Conservation (phyloP, 2,888 invertebrate genomes). For the Reticulitermes lucifugus region DNA sequence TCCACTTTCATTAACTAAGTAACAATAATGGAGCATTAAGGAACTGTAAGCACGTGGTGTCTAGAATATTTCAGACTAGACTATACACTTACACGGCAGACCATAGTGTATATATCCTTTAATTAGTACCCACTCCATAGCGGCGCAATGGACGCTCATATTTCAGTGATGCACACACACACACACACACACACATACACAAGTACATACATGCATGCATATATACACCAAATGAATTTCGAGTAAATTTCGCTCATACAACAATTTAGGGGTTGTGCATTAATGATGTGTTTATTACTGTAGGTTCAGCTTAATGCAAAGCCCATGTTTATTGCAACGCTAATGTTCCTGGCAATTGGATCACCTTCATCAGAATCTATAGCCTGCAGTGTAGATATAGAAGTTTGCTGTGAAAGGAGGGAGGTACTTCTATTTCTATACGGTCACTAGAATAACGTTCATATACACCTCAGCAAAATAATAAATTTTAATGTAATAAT, state of each 20-base stretch:
- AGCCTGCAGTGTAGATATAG: not conserved
- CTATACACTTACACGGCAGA: not conserved
- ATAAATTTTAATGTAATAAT: not conserved
- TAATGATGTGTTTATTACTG: slow-evolving; percentile 42
- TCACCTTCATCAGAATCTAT: slow-evolving; percentile 39
- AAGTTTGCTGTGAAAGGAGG: not conserved
- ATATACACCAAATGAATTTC: slow-evolving; percentile 36
- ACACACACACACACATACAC: not conserved
- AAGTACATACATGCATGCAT: not conserved
- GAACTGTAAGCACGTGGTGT: not conserved
- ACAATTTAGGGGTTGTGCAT: slow-evolving; percentile 39
- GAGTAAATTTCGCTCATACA: slow-evolving; percentile 40
- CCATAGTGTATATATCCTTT: slow-evolving; percentile 30
- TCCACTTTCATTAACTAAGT: too few species aligned
- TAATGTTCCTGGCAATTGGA: slow-evolving; percentile 41
- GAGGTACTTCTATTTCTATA: not conserved
- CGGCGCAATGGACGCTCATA: not conserved
- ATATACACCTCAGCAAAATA: not conserved
- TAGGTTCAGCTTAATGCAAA: slow-evolving; percentile 33
- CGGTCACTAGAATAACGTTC: not conserved
- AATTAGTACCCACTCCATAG: slow-evolving; percentile 22
- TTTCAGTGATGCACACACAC: slow-evolving; percentile 22
- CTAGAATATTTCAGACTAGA: not conserved
- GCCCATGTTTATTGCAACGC: slow-evolving; percentile 38
- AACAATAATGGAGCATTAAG: too few species aligned